A percentile compares a stretch with the other conserved stretches of the same genome.
These are phyloP conservation scores for Strigamia crassipes DNA, from an alignment of 2,888 invertebrate genomes.

Conservation along the genomic window DNA sequence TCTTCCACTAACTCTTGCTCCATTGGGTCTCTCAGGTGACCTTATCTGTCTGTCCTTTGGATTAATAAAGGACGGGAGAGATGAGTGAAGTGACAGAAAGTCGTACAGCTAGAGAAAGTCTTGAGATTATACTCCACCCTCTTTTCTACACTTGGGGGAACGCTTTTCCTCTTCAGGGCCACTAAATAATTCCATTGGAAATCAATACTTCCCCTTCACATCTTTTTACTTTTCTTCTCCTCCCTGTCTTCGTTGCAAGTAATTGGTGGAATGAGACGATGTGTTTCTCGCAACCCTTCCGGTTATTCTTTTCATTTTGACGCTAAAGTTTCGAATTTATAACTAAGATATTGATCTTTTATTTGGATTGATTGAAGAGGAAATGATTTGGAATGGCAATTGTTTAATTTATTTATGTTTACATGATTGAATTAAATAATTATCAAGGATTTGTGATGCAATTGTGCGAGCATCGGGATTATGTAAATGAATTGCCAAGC, in stretches of 20 bases:
- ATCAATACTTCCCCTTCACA: constrained; percentile 32
- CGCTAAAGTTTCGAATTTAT: background rate
- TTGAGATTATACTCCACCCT: constrained; percentile 18
- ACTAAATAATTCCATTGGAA: constrained; percentile 40
- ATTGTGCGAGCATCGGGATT: no score
- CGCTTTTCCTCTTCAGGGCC: constrained; percentile 42
- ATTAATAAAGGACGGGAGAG: constrained; percentile 31
- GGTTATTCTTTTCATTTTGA: background rate
- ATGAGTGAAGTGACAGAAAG: constrained; percentile 39
- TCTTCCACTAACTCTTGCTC: constrained; percentile 37
- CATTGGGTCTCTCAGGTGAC: constrained; percentile 35
- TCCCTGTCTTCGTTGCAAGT: background rate
- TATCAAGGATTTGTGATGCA: no score
- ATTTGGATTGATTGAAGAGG: no score
- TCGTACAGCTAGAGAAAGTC: constrained; percentile 31
- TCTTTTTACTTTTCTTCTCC: constrained; percentile 21
- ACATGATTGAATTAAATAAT: no score
- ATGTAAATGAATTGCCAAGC: no score
- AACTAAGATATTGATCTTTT: background rate
- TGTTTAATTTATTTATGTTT: no score
- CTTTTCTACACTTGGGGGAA: constrained; percentile 14
- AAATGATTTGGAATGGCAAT: no score
- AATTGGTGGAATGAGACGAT: constrained; percentile 30
- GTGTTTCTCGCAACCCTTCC: background rate
- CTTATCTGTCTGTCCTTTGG: constrained; percentile 40